These are phyloP conservation scores for Indri indri DNA, from an alignment of 2,113 vertebrate genomes.

Conservation along the genomic window DNA sequence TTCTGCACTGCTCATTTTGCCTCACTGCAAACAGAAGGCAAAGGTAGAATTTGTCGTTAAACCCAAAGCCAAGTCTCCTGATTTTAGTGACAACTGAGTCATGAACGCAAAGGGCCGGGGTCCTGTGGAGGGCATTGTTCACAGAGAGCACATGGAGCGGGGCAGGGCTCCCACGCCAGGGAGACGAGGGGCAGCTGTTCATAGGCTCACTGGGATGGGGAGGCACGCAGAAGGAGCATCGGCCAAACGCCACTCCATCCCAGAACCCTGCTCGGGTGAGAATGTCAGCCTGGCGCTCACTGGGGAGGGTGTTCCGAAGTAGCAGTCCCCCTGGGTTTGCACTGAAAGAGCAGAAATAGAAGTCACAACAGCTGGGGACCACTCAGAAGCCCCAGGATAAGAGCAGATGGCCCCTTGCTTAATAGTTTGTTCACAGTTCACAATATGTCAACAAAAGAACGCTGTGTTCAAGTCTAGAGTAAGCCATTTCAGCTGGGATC, in stretches of 20 bases:
- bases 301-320: not conserved
- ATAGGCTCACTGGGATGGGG: fast-evolving
- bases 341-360: not conserved
- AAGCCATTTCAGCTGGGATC: too few relatives aligned
- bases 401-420: fast-evolving
- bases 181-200: too few relatives aligned
- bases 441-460: fast-evolving
- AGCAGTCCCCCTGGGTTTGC: not conserved
- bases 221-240: not conserved
- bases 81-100: not conserved
- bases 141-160: fast-evolving
- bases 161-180: not conserved
- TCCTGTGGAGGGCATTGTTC: fast-evolving
- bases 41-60: not conserved
- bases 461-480: too few relatives aligned
- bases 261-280: fast-evolving
- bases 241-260: fast-evolving
- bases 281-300: fast-evolving
- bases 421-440: fast-evolving
- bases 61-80: not conserved
- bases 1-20: not conserved
- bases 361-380: not conserved
- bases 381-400: fast-evolving
- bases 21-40: not conserved
- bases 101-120: fast-evolving